Percentiles rank a stretch among this genome's conserved stretches.
These are phyloP conservation scores for Pammene fasciana DNA, from an alignment of 2,888 invertebrate genomes.

Conservation along the genomic window DNA sequence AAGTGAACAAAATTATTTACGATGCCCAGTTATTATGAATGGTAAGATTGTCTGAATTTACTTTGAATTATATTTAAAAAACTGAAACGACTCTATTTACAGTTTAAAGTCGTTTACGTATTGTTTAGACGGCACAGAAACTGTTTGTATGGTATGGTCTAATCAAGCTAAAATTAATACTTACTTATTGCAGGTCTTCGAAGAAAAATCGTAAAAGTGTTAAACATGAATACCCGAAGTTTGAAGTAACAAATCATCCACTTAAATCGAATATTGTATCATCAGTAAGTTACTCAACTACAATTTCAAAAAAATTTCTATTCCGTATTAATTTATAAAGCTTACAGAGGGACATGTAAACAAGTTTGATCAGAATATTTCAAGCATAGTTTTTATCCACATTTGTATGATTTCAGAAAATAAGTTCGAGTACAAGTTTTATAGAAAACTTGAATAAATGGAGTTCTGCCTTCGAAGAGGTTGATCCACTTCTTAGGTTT, in stretches of 20 bases:
- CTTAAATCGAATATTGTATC: constrained; percentile 61
- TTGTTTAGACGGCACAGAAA: background rate
- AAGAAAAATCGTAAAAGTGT: constrained; percentile 47
- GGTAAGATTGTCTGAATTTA: constrained; percentile 48
- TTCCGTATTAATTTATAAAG: background rate
- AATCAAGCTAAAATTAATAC: background rate
- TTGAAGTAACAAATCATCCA: constrained; percentile 73
- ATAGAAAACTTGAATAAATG: constrained; percentile 73
- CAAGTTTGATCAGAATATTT: too few species aligned
- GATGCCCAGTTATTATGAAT: constrained; percentile 56
- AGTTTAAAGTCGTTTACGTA: background rate
- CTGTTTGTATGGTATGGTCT: background rate
- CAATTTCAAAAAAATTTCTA: background rate
- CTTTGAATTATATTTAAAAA: too few species aligned
- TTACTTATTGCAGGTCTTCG: constrained; percentile 60
- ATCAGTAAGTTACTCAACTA: constrained; percentile 55
- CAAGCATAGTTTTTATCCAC: background rate
- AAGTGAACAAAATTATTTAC: background rate
- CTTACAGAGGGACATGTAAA: too few species aligned
- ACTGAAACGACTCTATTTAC: background rate
- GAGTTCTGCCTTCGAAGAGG: constrained; percentile 74
- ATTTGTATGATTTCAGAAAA: constrained; percentile 58
- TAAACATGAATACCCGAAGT: constrained; percentile 56
- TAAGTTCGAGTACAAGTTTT: constrained; percentile 61
- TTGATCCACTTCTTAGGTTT: constrained; percentile 74